Evolutionary conservation across 2,888 invertebrate species (phyloP), one percentile per base, ranked within the genome.

Genomic region (Pristionchus japonicus): DNA sequence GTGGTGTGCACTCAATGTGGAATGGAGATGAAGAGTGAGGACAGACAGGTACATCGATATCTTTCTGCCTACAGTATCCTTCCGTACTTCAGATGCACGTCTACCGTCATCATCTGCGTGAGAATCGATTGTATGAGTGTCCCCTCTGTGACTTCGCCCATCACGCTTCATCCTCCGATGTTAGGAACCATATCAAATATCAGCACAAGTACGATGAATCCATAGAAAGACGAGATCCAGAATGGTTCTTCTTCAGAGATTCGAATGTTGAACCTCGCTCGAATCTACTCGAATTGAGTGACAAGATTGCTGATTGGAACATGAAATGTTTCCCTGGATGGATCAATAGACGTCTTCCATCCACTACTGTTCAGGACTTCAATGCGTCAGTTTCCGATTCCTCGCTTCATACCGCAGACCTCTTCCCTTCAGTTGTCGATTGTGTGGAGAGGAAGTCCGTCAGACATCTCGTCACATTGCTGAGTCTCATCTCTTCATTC

Each of bases 381-480:
- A 91, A 91, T 85, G 37, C 84, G 89, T 89, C 17, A 37, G 37
- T 31, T 31, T 17, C 31, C 67, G 17, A 20, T 47, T 52, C 77
- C 11, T 77, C 2, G 1, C 34, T 0, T 20, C 4, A 43, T 34
- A 43, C 70, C 31, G 37, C 61, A 57, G 15, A n/a, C n/a, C 83
- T 52, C 34, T 52, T 34, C 34, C 27, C 23, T 88, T 40, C 80
- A 90, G 91, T 11, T 92, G 92, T 88, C 91, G 92, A 34, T 86
- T 92, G 15, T 92, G 92, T 86, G 90, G 90, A 34, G 88, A 90
- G 61, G 91, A 92, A 57, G 92, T 92, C 27, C 90, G 92, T 23
- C 92, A 92, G 89, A 92, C 92, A 13, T 91, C 91, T 17, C 88
- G 92, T n/a, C 92, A 92, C 88, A 92, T 92, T 57, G 92, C 92